Base-by-base conservation (phyloP, 23 tunicate genomes). In the Halocynthia aurantium region DNA sequence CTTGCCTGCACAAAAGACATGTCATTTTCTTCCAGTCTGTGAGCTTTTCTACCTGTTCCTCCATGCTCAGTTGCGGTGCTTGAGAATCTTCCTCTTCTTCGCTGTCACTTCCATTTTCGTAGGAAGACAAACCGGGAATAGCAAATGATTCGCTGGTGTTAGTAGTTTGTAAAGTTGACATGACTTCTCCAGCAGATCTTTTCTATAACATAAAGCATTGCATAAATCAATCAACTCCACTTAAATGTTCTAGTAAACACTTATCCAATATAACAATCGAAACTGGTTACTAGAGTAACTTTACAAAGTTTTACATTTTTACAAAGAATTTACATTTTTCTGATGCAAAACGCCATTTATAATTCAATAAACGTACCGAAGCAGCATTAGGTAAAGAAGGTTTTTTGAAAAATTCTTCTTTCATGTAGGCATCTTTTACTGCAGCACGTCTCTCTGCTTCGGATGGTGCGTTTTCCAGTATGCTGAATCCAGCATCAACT, bases 401-500 rank as follows among this genome's bases (percentile, higher is more conserved):
- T 31, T 31, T 31, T 31, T 31, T 31, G 44, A 31, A 31, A 31
- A 31, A 31, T 31, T 31, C 44, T 31, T 31, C 44, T 31, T 31
- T 31, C 44, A 31, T 70, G 53, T 83, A 92, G 31, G 76, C 85
- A 6, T 90, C 88, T 15, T 78, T 61, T 4, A 92, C 73, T 9
- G 90, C 88, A 11, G 88, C 89, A 22, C 76, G 87, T 10, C 98
- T 64, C 40, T 92, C 98, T 8, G 69, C 83, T 68, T 92, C 98
- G 22, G 19, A 55, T 5, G 76, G 11, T 73, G 78, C 75, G 50
- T 92, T 86, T 50, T 80, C 88, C 10, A 92, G 78, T n/a, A 92
- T 52, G 15, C 75, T 77, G 63, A 81, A 92, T 11, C 81, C 98
- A 8, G 88, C 77, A 69, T 92, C 98, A 17, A 86, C 95, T 88